Evolutionary conservation across 1,140 invertebrate genomes (phyloP).

Genomic region (Drosophila pseudoananassae): DNA sequence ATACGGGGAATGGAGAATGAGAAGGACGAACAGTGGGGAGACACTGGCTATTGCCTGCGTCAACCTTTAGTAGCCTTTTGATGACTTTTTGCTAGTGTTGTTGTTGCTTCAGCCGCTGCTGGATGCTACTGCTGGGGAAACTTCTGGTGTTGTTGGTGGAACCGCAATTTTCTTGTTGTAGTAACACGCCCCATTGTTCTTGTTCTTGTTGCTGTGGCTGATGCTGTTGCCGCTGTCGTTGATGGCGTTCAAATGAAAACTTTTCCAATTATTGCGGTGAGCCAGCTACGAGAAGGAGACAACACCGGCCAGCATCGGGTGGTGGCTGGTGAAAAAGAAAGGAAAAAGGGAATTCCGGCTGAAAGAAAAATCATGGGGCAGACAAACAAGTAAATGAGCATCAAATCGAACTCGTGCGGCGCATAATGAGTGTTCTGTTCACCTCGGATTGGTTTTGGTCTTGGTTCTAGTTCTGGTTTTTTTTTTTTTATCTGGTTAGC

Average conservation of each 20-base stretch:
- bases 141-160: slow-evolving; percentile 49
- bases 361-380: slow-evolving; percentile 57
- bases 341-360: slow-evolving; percentile 47
- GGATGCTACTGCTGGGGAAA: slow-evolving; percentile 14
- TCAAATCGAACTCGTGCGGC: slow-evolving; percentile 79
- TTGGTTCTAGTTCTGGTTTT: neutral
- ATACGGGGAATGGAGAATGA: neutral
- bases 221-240: slow-evolving; percentile 64
- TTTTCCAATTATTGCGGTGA: slow-evolving; percentile 81
- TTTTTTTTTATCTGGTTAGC: slow-evolving; percentile 4
- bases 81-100: slow-evolving; percentile 70
- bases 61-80: slow-evolving; percentile 81
- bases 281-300: slow-evolving; percentile 32
- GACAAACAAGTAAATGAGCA: slow-evolving; percentile 81
- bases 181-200: slow-evolving; percentile 75
- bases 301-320: slow-evolving; percentile 15
- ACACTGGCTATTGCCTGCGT: slow-evolving; percentile 69
- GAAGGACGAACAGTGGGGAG: slow-evolving; percentile 14
- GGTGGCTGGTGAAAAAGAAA: slow-evolving; percentile 23
- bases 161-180: slow-evolving; percentile 68
- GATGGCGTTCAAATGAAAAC: slow-evolving; percentile 81
- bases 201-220: slow-evolving; percentile 48
- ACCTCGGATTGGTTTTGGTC: slow-evolving; percentile 23
- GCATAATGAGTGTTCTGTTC: slow-evolving; percentile 68
- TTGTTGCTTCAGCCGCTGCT: slow-evolving; percentile 14